phyloP scores from a whole-genome alignment of 1,140 invertebrate species.

The Gonatopus flavifemur region DNA sequence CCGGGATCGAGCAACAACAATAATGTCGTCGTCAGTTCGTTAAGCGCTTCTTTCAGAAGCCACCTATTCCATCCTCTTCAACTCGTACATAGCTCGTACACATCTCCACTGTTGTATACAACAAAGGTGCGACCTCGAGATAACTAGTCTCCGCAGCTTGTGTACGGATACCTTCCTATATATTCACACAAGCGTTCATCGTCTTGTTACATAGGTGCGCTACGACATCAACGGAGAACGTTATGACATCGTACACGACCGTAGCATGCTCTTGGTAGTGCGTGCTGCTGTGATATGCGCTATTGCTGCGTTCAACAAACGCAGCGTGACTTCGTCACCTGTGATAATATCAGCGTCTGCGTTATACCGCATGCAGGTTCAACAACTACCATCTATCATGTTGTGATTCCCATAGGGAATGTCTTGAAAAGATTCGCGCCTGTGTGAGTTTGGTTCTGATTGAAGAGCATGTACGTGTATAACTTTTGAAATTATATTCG shows the following conservation, averaged over 20 bases:
- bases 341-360: slow-evolving; percentile 31
- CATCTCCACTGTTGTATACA: too few species aligned
- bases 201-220: not conserved
- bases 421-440: not conserved
- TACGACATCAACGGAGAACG: not conserved
- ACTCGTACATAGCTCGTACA: too few species aligned
- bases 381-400: slow-evolving; percentile 35
- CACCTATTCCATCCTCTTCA: slow-evolving; percentile 15
- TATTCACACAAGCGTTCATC: too few species aligned
- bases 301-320: too few species aligned
- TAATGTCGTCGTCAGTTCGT: slow-evolving; percentile 47
- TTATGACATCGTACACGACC: slow-evolving; percentile 30
- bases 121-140: slow-evolving; percentile 22
- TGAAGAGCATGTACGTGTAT: too few species aligned
- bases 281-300: too few species aligned
- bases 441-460: too few species aligned
- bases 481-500: too few species aligned
- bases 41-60: slow-evolving; percentile 43
- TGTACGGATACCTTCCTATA: too few species aligned
- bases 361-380: too few species aligned
- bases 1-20: slow-evolving; percentile 39
- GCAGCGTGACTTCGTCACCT: slow-evolving; percentile 38
- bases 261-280: slow-evolving; percentile 14
- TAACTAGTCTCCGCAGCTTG: slow-evolving; percentile 30
- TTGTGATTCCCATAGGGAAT: slow-evolving; percentile 15